phyloP scores from a whole-genome alignment of 1,140 invertebrate genomes.

The Varroa destructor region DNA sequence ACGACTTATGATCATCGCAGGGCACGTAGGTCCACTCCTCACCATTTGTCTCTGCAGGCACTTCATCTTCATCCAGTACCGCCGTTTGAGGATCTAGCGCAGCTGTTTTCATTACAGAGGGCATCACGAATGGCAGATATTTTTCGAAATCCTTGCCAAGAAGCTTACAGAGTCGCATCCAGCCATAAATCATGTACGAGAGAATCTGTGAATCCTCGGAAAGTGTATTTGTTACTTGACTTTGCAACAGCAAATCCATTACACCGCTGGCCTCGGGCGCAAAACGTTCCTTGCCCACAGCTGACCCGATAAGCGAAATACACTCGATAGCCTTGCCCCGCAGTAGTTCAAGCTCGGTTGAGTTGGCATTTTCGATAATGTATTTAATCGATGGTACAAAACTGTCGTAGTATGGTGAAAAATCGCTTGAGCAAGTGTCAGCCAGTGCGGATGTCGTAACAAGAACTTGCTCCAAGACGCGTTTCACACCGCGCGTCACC shows the following conservation, averaged over 20 bases:
- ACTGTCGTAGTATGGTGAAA: conserved; percentile 56
- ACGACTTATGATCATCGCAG: conserved; percentile 66
- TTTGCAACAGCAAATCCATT: conserved; percentile 86
- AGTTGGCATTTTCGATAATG: conserved; percentile 85
- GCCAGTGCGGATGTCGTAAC: conserved; percentile 97
- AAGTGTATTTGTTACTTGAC: conserved; percentile 50
- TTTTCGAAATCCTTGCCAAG: conserved; percentile 85
- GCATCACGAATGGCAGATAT: conserved; percentile 94
- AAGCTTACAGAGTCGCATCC: conserved; percentile 97
- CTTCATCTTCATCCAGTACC: conserved; percentile 58
- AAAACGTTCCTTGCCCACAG: conserved; percentile 85
- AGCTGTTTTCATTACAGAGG: conserved; percentile 84
- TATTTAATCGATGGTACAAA: conserved; percentile 94
- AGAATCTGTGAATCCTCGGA: conserved; percentile 33
- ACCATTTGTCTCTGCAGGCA: conserved; percentile 60
- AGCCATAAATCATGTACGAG: conserved; percentile 94
- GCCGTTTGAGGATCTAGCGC: conserved; percentile 92
- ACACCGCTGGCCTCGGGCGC: conserved; percentile 82
- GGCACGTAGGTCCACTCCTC: conserved; percentile 96
- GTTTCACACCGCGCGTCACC: conserved; percentile 78
- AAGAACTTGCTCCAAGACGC: conserved; percentile 93
- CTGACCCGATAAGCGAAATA: conserved; percentile 91
- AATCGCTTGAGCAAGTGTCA: conserved; percentile 95
- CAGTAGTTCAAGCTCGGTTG: conserved; percentile 69
- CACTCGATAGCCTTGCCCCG: conserved; percentile 95